These are phyloP conservation scores for Pristionchus japonicus DNA, from an alignment of 2,888 invertebrate genomes.

Conservation along the genomic window DNA sequence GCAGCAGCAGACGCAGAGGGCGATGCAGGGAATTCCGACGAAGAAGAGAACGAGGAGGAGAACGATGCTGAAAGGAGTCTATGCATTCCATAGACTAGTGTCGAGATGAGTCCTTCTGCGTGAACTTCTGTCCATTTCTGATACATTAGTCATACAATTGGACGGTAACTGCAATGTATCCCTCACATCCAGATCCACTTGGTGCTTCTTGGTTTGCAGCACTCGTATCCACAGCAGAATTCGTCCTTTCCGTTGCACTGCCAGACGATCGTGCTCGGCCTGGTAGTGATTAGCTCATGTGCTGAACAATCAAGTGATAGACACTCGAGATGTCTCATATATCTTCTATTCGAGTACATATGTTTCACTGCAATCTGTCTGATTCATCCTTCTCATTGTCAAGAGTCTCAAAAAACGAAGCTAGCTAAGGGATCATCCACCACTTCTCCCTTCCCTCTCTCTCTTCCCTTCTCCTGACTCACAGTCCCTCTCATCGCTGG, in stretches of 20 bases:
- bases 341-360: too few relatives aligned
- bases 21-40: constrained; percentile 31
- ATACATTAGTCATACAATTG: too few relatives aligned
- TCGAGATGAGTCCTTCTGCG: too few relatives aligned
- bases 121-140: neutral
- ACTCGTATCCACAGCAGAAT: constrained; percentile 44
- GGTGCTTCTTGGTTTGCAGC: neutral
- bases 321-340: too few relatives aligned
- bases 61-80: neutral
- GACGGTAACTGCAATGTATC: too few relatives aligned
- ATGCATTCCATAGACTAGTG: neutral
- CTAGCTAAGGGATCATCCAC: neutral
- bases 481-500: neutral
- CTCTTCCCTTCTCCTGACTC: neutral
- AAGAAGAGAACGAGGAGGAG: neutral
- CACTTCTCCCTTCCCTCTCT: neutral
- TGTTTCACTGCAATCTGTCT: too few relatives aligned
- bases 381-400: neutral
- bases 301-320: too few relatives aligned
- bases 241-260: constrained; percentile 22
- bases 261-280: neutral
- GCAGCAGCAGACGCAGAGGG: constrained; percentile 33
- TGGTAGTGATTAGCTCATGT: neutral
- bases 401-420: neutral
- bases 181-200: constrained; percentile 40